These are phyloP conservation scores for Callorhinus ursinus DNA, from an alignment of 2,113 vertebrate species.

Conservation along the genomic window DNA sequence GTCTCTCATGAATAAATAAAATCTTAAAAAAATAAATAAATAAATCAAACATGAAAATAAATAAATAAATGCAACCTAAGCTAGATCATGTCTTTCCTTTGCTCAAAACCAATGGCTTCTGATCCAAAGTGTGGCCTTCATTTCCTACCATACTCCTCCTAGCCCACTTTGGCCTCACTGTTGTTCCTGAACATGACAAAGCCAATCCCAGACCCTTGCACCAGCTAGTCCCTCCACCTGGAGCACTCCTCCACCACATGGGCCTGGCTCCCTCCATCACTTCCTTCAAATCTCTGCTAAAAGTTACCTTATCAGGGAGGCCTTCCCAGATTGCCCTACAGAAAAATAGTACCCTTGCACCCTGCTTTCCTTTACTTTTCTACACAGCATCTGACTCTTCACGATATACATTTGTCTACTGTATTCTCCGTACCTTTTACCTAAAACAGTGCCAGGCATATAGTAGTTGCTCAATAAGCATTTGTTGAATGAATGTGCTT, in stretches of 20 bases:
- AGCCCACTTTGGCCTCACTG: neutral
- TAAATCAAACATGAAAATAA: neutral
- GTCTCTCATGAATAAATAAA: no score
- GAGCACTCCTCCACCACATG: neutral
- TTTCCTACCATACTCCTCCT: neutral
- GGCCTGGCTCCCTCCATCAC: neutral
- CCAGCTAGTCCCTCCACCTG: neutral
- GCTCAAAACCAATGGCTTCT: neutral
- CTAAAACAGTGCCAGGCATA: neutral
- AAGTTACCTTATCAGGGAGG: neutral
- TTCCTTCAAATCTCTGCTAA: neutral
- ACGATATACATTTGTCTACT: no score
- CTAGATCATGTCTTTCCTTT: neutral
- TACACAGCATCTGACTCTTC: neutral
- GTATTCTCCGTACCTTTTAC: neutral
- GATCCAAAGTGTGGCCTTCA: neutral
- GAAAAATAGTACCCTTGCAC: neutral
- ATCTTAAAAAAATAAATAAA: no score
- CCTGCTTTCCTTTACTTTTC: neutral
- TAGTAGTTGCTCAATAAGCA: neutral
- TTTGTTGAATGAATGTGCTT: neutral
- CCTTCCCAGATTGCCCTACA: neutral
- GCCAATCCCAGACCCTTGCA: neutral
- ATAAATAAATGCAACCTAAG: neutral
- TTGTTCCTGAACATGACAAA: neutral